Evolutionary conservation across 2,113 vertebrate genomes (phyloP).

Genomic region (Beaufortia kweichowensis): DNA sequence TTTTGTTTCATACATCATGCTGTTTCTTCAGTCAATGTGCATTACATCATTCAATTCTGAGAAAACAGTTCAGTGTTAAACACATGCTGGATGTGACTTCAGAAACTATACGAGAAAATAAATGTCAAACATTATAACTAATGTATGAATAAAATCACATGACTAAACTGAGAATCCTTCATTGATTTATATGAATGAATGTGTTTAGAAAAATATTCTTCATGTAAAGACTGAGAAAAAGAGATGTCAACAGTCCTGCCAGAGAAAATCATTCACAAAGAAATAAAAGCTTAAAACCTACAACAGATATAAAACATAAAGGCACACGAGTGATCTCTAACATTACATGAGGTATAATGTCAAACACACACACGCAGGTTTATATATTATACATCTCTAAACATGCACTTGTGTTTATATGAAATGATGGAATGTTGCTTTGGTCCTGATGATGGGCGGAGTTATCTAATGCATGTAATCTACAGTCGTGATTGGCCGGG

Average conservation of each 20-base stretch:
- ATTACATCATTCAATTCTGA: not conserved
- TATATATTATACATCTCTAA: not conserved
- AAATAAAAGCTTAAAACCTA: too few relatives aligned
- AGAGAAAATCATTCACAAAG: too few relatives aligned
- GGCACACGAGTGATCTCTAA: not conserved
- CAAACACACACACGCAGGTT: not conserved
- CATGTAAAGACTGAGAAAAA: too few relatives aligned
- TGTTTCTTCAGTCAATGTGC: not conserved
- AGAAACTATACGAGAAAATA: not conserved
- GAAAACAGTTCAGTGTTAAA: not conserved
- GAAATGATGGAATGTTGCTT: not conserved
- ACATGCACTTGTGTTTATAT: not conserved
- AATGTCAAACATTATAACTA: not conserved
- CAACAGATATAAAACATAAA: not conserved
- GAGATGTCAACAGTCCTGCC: not conserved
- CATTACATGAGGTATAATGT: not conserved
- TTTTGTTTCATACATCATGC: not conserved
- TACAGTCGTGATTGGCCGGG: not conserved
- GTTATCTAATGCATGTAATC: not conserved
- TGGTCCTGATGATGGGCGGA: not conserved
- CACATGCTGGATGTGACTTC: not conserved
- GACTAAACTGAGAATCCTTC: too few relatives aligned
- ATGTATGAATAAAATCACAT: not conserved
- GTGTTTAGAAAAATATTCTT: too few relatives aligned
- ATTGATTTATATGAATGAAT: too few relatives aligned